Evolutionary conservation across 1,140 invertebrate species (phyloP).

Genomic region (Melanaphis sacchari): DNA sequence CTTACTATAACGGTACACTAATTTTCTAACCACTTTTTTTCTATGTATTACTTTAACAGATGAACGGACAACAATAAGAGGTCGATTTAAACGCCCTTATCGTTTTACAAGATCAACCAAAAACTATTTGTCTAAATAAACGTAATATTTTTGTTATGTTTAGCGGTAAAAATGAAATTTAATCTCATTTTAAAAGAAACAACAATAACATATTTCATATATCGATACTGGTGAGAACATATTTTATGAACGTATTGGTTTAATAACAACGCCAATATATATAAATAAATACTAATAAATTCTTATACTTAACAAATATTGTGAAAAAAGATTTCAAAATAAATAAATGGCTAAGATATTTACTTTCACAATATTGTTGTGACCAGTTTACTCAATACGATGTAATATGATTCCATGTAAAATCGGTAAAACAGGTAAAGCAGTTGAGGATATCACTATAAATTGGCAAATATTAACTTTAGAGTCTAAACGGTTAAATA

Average conservation of each 20-base stretch:
- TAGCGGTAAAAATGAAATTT: conserved; percentile 44
- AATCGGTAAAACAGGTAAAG: too few species aligned
- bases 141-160: neutral
- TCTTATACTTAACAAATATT: neutral
- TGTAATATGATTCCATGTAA: too few species aligned
- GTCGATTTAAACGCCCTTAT: conserved; percentile 8
- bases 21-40: conserved; percentile 18
- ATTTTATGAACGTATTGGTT: neutral
- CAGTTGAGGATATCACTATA: too few species aligned
- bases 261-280: neutral
- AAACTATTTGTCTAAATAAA: conserved; percentile 37
- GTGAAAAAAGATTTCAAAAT: neutral
- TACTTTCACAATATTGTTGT: too few species aligned
- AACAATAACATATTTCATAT: neutral
- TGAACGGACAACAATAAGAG: conserved; percentile 27
- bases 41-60: conserved; percentile 19
- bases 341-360: neutral
- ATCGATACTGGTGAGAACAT: conserved; percentile 45
- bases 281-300: neutral
- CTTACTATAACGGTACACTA: conserved; percentile 43
- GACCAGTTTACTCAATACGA: too few species aligned
- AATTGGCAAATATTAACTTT: too few species aligned
- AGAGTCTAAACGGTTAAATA: too few species aligned
- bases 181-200: conserved; percentile 12
- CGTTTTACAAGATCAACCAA: conserved; percentile 28